phyloP scores from a whole-genome alignment of 2,797 vertebrate genomes.

The Parauchenoglanis ngamensis region DNA sequence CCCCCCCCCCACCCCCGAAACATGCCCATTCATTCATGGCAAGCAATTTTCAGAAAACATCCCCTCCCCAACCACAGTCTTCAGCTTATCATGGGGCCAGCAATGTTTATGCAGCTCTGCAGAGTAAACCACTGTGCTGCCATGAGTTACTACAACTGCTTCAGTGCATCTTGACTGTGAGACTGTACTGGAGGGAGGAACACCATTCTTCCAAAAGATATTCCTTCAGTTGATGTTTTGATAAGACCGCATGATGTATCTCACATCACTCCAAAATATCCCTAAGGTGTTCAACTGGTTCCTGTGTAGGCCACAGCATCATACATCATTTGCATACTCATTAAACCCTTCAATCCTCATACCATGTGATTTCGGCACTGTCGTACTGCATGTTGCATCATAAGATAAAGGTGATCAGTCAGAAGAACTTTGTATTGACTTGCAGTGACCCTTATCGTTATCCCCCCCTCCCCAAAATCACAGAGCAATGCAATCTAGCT shows the following conservation, averaged over 20 bases:
- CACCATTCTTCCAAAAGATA: not conserved
- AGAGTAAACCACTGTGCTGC: not conserved
- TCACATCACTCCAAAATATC: not conserved
- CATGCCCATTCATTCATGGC: slow-evolving; percentile 46
- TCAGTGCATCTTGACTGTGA: not conserved
- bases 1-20: slow-evolving; percentile 27
- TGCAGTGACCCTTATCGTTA: too few relatives aligned
- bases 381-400: not conserved
- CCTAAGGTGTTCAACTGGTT: not conserved
- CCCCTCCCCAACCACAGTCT: slow-evolving; percentile 5
- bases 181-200: not conserved
- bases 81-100: not conserved
- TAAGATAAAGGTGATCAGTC: not conserved
- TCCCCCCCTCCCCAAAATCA: not conserved
- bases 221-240: not conserved
- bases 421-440: not conserved
- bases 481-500: not conserved
- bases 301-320: not conserved
- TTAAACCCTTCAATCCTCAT: not conserved
- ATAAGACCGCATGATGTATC: not conserved
- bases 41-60: slow-evolving; percentile 44
- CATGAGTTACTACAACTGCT: not conserved
- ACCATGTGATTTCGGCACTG: too few relatives aligned
- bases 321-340: not conserved
- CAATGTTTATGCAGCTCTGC: not conserved